Evolutionary conservation across 2,113 vertebrate species (phyloP).

Genomic region (Cichladusa arquata): DNA sequence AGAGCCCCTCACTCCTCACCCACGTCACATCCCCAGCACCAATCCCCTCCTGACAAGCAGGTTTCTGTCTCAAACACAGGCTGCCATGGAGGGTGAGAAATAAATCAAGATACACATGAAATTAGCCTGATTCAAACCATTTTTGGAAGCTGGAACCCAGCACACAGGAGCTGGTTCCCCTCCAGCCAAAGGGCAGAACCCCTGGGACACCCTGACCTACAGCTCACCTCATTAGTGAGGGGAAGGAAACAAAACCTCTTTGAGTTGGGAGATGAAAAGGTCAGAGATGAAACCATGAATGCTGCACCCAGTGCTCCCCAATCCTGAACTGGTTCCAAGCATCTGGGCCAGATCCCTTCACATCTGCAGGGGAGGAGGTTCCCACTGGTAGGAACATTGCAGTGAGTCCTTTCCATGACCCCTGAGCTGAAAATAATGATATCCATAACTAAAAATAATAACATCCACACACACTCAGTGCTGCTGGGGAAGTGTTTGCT

Average conservation of each 20-base stretch:
- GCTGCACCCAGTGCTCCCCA: not conserved
- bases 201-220: not conserved
- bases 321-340: not conserved
- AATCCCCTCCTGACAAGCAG: not conserved
- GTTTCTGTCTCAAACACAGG: not conserved
- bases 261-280: not conserved
- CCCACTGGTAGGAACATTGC: not conserved
- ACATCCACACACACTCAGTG: not conserved
- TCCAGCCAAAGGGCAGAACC: not conserved
- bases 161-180: not conserved
- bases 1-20: not conserved
- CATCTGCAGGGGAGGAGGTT: not conserved
- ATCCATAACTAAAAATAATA: not conserved
- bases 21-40: not conserved
- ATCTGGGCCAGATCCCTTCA: not conserved
- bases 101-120: fast-evolving
- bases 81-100: not conserved
- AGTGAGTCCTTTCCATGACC: not conserved
- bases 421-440: not conserved
- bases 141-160: not conserved
- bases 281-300: not conserved
- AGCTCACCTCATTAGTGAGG: not conserved
- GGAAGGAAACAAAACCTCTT: not conserved
- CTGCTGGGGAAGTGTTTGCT: not conserved
- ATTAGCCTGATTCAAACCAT: fast-evolving